phyloP scores from a whole-genome alignment of 2,113 vertebrate genomes.

The Donacobius atricapilla region DNA sequence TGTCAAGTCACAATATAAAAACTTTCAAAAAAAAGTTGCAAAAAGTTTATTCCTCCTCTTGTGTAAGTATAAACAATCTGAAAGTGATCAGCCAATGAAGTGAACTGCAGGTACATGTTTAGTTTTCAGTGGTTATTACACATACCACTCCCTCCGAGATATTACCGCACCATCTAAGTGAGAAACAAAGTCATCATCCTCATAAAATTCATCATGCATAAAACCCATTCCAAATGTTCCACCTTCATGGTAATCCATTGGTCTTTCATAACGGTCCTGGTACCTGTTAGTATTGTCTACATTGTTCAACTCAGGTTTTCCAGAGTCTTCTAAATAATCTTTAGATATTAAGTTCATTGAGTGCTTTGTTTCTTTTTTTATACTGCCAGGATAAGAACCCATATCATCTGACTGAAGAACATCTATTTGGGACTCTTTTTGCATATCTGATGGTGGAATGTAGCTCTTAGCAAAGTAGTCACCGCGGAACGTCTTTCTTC shows the following conservation, averaged over 20 bases:
- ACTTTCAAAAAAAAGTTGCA: slow-evolving; percentile 63
- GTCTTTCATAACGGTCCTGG: slow-evolving; percentile 84
- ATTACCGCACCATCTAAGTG: slow-evolving; percentile 97
- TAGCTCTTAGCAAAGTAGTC: slow-evolving; percentile 99
- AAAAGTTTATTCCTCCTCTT: slow-evolving; percentile 78
- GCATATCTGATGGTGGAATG: slow-evolving; percentile 94
- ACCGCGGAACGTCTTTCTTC: slow-evolving; percentile 92
- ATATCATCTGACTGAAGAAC: slow-evolving; percentile 93
- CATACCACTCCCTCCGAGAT: slow-evolving; percentile 98
- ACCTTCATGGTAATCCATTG: slow-evolving; percentile 81
- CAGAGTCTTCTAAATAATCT: slow-evolving; percentile 87
- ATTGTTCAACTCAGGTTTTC: slow-evolving; percentile 91
- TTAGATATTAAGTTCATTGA: slow-evolving; percentile 87
- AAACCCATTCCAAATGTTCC: slow-evolving; percentile 88
- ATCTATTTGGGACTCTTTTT: slow-evolving; percentile 95
- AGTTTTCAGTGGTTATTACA: slow-evolving; percentile 78
- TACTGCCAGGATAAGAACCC: slow-evolving; percentile 87
- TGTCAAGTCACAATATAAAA: slow-evolving; percentile 78
- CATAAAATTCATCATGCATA: slow-evolving; percentile 84
- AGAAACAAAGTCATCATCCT: slow-evolving; percentile 92
- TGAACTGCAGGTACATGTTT: slow-evolving; percentile 60
- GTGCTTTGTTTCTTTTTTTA: slow-evolving; percentile 90
- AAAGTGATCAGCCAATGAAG: slow-evolving; percentile 75
- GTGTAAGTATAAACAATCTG: slow-evolving; percentile 78
- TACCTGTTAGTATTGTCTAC: slow-evolving; percentile 79